Evolutionary conservation across 2,797 vertebrate species (phyloP).

Genomic region (Centropyge bicolor): DNA sequence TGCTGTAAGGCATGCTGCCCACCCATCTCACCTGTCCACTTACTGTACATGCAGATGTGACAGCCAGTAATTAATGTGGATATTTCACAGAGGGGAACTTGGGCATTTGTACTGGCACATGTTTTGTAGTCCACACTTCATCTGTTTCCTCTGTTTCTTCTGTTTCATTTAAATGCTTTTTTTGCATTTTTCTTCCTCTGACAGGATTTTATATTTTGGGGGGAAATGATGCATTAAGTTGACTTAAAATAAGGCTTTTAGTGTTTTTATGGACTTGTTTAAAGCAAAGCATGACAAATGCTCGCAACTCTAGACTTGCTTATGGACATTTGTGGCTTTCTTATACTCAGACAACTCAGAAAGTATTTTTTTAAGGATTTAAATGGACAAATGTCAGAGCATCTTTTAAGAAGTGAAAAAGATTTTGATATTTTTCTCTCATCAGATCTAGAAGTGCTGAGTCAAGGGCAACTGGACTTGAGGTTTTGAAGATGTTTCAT

Average conservation of each 20-base stretch:
- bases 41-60: constrained; percentile 41
- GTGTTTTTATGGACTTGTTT: neutral
- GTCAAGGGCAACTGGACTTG: neutral
- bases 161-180: constrained; percentile 39
- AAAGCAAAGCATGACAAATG: neutral
- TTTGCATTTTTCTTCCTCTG: constrained; percentile 6
- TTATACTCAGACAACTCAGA: neutral
- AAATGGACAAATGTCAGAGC: neutral
- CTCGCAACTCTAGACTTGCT: neutral
- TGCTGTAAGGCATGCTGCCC: constrained; percentile 44
- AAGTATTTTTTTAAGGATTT: neutral
- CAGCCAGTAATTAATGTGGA: constrained; percentile 24
- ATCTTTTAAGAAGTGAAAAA: neutral
- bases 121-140: constrained; percentile 47
- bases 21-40: constrained; percentile 35
- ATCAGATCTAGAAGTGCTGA: neutral
- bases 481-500: neutral
- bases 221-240: neutral
- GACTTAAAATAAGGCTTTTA: neutral
- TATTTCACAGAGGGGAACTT: constrained; percentile 20
- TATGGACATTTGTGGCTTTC: neutral
- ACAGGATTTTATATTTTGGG: neutral
- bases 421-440: neutral
- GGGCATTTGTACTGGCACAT: constrained; percentile 21
- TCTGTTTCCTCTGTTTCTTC: constrained; percentile 44